phyloP scores from a whole-genome alignment of 92 coral and sea anemone species.

The Epizoanthus ramosus region DNA sequence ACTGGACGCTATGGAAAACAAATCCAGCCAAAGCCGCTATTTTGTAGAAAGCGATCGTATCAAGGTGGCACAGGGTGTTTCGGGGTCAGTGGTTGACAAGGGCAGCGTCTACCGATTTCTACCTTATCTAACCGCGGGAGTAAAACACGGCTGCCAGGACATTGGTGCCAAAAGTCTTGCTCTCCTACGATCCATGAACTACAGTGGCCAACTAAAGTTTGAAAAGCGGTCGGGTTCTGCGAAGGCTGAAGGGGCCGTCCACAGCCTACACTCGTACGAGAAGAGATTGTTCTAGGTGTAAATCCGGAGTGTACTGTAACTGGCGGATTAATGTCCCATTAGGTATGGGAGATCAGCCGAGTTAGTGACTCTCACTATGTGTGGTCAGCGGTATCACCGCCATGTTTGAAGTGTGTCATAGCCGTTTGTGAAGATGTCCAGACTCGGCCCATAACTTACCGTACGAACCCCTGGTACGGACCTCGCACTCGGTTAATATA shows the following conservation, averaged over 20 bases:
- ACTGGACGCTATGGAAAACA: constrained; percentile 84
- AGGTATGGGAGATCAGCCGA: no score
- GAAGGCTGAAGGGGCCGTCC: constrained; percentile 88
- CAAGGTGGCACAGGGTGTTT: constrained; percentile 97
- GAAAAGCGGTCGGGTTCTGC: constrained; percentile 88
- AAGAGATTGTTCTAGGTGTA: constrained; percentile 63
- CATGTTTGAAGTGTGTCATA: no score
- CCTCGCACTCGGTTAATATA: no score
- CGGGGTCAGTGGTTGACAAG: constrained; percentile 95
- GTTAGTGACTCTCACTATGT: no score
- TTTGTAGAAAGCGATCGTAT: constrained; percentile 82
- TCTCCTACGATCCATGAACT: constrained; percentile 87
- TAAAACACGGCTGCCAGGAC: constrained; percentile 98
- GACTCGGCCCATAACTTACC: no score
- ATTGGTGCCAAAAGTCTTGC: constrained; percentile 88
- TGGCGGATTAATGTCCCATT: no score
- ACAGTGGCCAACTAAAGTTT: constrained; percentile 89
- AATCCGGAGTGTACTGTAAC: no score
- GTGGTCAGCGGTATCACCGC: no score
- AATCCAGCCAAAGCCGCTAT: constrained; percentile 95
- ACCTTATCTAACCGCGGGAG: constrained; percentile 85
- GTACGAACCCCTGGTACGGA: no score
- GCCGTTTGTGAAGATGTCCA: no score
- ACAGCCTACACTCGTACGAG: constrained; percentile 94
- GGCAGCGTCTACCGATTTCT: constrained; percentile 87